These are phyloP conservation scores for Xyrauchen texanus DNA, from an alignment of 2,113 vertebrate species.

Conservation along the genomic window DNA sequence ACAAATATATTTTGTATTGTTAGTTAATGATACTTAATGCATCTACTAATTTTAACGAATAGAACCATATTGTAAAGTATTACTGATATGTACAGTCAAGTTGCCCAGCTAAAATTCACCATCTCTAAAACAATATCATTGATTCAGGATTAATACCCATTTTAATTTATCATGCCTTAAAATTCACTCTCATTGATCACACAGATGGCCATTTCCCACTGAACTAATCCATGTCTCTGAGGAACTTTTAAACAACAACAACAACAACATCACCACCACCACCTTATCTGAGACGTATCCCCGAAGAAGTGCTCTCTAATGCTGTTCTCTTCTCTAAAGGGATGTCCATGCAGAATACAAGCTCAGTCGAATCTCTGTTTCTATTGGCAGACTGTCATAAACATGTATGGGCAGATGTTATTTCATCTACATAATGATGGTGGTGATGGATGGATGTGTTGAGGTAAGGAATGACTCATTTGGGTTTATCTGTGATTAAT, in stretches of 20 bases:
- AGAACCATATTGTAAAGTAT: no score
- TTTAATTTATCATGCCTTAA: background rate
- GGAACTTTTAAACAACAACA: no score
- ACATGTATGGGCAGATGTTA: background rate
- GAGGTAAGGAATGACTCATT: background rate
- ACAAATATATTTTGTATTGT: no score
- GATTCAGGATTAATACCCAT: no score
- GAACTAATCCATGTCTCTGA: no score
- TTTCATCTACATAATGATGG: constrained; percentile 15
- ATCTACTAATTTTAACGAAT: no score
- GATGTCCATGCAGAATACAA: background rate
- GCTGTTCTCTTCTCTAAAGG: background rate
- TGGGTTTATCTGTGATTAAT: constrained; percentile 6
- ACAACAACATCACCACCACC: background rate
- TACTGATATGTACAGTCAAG: no score
- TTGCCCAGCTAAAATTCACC: no score
- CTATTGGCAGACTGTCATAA: constrained; percentile 6
- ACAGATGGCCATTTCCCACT: no score
- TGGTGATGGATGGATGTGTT: background rate
- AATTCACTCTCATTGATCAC: background rate
- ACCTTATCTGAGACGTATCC: background rate
- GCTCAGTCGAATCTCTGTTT: constrained; percentile 7
- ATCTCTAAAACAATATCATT: no score
- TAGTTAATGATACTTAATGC: no score
- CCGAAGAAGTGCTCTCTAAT: background rate